phyloP scores from a whole-genome alignment of 2,113 vertebrate genomes.

The Rhadina sibilatrix region DNA sequence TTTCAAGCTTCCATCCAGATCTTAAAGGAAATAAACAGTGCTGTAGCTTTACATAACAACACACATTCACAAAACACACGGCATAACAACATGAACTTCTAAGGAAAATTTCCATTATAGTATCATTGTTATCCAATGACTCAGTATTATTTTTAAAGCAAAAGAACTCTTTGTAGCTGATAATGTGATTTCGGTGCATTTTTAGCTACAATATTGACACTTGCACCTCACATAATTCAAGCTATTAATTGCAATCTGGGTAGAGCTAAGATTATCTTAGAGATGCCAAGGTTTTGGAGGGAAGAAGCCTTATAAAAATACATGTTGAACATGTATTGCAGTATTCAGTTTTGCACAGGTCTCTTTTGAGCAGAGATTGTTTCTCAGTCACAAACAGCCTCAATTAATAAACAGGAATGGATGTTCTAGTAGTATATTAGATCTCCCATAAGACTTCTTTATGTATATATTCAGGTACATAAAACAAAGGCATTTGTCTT shows the following conservation, averaged over 20 bases:
- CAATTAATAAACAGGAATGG: not conserved
- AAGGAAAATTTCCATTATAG: not conserved
- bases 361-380: not conserved
- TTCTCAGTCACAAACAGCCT: not conserved
- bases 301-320: not conserved
- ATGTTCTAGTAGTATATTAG: not conserved
- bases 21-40: not conserved
- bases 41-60: not conserved
- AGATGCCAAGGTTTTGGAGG: not conserved
- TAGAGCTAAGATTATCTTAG: not conserved
- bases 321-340: rapidly evolving
- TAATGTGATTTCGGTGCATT: not conserved
- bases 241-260: not conserved
- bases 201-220: not conserved
- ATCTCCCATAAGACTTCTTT: not conserved
- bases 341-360: not conserved
- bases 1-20: not conserved
- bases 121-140: not conserved
- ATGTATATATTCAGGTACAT: not conserved
- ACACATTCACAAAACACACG: not conserved
- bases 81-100: not conserved
- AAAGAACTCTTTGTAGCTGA: not conserved
- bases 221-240: not conserved
- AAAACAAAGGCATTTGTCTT: not conserved
- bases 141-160: not conserved